Evolutionary conservation across 1,140 invertebrate genomes (phyloP).

Genomic region (Mamestra configurata): DNA sequence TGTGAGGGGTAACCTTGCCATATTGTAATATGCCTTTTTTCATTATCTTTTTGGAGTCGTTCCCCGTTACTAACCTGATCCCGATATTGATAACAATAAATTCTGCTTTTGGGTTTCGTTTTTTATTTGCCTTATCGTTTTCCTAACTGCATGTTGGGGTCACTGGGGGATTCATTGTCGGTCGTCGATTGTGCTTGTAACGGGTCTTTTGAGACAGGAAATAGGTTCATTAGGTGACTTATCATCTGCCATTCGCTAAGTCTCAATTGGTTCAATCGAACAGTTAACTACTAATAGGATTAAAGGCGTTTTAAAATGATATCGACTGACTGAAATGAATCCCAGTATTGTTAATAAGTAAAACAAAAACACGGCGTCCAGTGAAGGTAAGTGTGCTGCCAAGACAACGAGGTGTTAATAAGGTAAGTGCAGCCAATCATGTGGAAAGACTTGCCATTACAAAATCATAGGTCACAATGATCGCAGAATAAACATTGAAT

Average conservation of each 20-base stretch:
- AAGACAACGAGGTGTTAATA: neutral
- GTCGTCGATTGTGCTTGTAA: neutral
- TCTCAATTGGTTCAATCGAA: too few species aligned
- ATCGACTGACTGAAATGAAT: constrained; percentile 40
- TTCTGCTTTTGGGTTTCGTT: constrained; percentile 21
- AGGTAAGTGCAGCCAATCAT: constrained; percentile 37
- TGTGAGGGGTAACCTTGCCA: constrained; percentile 69
- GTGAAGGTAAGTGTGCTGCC: constrained; percentile 29
- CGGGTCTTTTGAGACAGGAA: constrained; percentile 1
- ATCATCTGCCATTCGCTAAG: neutral
- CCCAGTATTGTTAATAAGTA: constrained; percentile 35
- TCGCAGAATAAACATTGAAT: neutral
- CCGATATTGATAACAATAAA: constrained; percentile 45
- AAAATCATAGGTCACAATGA: neutral
- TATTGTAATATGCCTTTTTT: constrained; percentile 41
- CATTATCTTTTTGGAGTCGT: constrained; percentile 12
- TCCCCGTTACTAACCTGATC: constrained; percentile 57
- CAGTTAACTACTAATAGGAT: too few species aligned
- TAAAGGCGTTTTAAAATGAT: too few species aligned
- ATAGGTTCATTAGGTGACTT: constrained; percentile 1
- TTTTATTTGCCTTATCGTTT: constrained; percentile 15
- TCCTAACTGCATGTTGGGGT: constrained; percentile 35
- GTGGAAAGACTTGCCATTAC: constrained; percentile 38
- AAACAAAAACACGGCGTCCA: neutral
- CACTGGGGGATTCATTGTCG: constrained; percentile 34